A percentile compares a stretch with the other conserved stretches of the same genome.
These are phyloP conservation scores for Scaptodrosophila lebanonensis DNA, from an alignment of 1,140 invertebrate genomes.

Conservation along the genomic window DNA sequence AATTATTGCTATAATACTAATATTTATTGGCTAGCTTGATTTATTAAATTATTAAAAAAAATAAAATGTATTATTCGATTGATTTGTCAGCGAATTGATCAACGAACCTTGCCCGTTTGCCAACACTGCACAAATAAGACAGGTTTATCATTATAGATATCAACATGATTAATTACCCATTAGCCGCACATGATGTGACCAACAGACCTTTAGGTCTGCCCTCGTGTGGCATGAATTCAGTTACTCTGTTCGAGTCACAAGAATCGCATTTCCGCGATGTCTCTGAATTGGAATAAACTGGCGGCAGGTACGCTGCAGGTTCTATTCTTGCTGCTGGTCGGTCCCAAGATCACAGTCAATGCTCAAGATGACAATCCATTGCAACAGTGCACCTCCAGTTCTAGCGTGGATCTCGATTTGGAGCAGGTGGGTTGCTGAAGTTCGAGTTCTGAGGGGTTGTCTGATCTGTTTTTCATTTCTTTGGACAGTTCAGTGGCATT, in stretches of 20 bases:
- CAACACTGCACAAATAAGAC: constrained; percentile 18
- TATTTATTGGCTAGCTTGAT: no score
- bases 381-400: not conserved
- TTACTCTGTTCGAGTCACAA: constrained; percentile 19
- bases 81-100: not conserved
- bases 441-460: no score
- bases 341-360: not conserved
- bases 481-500: constrained; percentile 54
- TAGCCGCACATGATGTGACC: constrained; percentile 11
- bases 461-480: no score
- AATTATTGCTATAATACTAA: no score
- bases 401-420: constrained; percentile 29
- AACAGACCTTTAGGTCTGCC: not conserved
- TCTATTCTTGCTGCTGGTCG: constrained; percentile 19
- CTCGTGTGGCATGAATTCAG: constrained; percentile 17
- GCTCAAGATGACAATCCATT: constrained; percentile 4
- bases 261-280: constrained; percentile 31
- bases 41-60: no score
- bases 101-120: not conserved
- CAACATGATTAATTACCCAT: constrained; percentile 48
- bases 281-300: not conserved
- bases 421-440: constrained; percentile 21
- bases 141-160: constrained; percentile 36
- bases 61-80: no score
- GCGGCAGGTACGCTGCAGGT: constrained; percentile 9